A percentile compares a stretch with the other conserved stretches of the same genome.
These are phyloP conservation scores for Clarias gariepinus DNA, from an alignment of 2,113 vertebrate species.

Conservation along the genomic window DNA sequence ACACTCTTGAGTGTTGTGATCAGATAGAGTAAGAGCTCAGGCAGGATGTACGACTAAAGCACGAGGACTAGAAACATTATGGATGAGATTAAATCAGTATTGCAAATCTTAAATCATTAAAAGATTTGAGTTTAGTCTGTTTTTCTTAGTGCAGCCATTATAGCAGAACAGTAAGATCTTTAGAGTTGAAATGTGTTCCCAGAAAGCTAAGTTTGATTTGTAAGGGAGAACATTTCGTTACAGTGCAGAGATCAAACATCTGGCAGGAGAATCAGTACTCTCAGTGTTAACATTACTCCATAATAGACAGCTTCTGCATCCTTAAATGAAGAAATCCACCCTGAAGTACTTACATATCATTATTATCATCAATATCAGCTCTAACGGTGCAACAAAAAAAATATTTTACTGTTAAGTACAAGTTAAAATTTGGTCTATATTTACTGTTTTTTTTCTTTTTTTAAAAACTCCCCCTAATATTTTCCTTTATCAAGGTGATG, in stretches of 20 bases:
- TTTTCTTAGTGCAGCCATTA: not conserved
- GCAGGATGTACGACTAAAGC: conserved; percentile 5
- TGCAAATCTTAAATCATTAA: conserved; percentile 7
- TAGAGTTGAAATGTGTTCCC: not conserved
- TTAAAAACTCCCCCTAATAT: not conserved
- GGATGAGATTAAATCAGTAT: conserved; percentile 4
- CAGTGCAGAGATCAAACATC: conserved; percentile 67
- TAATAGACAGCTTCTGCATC: conserved; percentile 66
- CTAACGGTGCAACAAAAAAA: not conserved
- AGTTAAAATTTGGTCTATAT: not conserved
- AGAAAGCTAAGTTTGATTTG: too few relatives aligned
- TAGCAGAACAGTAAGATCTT: not conserved
- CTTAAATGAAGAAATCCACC: conserved; percentile 49
- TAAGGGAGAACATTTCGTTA: conserved; percentile 56
- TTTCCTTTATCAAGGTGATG: not conserved
- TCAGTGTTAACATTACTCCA: conserved; percentile 53
- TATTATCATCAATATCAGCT: not conserved
- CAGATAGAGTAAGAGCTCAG: conserved; percentile 30
- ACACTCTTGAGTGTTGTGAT: conserved; percentile 18
- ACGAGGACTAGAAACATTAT: not conserved
- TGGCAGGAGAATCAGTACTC: conserved; percentile 67
- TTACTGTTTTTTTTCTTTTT: not conserved
- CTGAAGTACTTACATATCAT: not conserved
- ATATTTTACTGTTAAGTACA: not conserved
- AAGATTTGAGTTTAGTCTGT: not conserved